These are phyloP conservation scores for Polyommatus icarus DNA, from an alignment of 2,888 invertebrate genomes.

Conservation along the genomic window DNA sequence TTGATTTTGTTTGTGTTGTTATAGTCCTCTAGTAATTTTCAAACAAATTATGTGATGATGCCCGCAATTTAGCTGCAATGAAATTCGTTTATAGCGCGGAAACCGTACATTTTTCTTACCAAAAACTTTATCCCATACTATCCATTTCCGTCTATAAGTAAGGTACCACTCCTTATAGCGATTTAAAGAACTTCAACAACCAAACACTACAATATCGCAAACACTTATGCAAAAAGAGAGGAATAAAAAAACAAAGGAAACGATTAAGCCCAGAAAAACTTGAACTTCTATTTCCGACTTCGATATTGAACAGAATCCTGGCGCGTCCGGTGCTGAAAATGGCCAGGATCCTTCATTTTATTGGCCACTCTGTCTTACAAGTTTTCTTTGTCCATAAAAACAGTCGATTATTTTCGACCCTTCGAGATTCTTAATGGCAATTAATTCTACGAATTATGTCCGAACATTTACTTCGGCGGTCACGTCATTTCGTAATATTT, in stretches of 20 bases:
- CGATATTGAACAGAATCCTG: conserved; percentile 33
- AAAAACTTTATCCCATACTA: too few relatives aligned
- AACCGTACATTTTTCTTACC: too few relatives aligned
- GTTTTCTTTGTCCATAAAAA: conserved; percentile 27
- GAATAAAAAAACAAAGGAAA: conserved; percentile 5
- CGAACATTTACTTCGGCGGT: neutral
- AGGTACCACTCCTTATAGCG: too few relatives aligned
- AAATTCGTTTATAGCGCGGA: too few relatives aligned
- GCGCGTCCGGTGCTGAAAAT: conserved; percentile 62
- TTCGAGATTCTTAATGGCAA: conserved; percentile 15
- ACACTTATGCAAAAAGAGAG: neutral
- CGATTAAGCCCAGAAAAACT: conserved; percentile 6
- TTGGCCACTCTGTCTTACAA: conserved; percentile 53
- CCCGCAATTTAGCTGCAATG: too few relatives aligned
- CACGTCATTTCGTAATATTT: conserved; percentile 10
- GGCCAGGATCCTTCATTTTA: conserved; percentile 65
- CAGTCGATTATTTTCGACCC: conserved; percentile 17
- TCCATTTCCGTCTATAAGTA: too few relatives aligned
- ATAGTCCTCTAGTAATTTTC: too few relatives aligned
- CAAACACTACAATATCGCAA: neutral
- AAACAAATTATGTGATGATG: too few relatives aligned
- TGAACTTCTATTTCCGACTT: conserved; percentile 26
- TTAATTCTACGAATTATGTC: neutral
- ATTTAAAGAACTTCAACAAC: neutral
- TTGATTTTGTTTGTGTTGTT: too few relatives aligned